phyloP scores from a whole-genome alignment of 2,797 vertebrate species.

The Amblyraja radiata region DNA sequence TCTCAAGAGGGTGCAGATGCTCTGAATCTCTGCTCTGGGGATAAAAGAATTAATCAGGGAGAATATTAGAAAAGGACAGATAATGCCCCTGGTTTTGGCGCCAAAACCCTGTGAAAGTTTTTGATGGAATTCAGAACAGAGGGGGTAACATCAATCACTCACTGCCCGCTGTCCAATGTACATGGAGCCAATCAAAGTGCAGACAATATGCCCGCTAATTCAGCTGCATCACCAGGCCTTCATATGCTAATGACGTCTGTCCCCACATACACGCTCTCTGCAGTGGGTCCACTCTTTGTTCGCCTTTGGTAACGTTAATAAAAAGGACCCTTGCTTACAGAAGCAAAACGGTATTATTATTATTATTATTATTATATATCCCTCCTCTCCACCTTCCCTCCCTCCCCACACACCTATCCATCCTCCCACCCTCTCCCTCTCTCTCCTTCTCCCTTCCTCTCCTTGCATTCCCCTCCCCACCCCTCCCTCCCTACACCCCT shows the following conservation, averaged over 20 bases:
- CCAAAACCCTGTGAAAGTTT: conserved; percentile 31
- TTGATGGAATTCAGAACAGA: neutral
- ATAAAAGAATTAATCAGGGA: conserved; percentile 31
- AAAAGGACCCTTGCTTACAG: neutral
- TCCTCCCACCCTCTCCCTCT: too few relatives aligned
- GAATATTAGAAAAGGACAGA: neutral
- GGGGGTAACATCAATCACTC: conserved; percentile 7
- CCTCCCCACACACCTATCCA: too few relatives aligned
- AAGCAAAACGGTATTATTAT: neutral
- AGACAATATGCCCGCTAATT: neutral
- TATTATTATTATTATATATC: neutral
- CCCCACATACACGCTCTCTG: neutral
- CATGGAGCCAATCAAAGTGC: neutral
- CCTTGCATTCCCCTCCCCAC: too few relatives aligned
- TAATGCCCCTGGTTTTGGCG: conserved; percentile 14
- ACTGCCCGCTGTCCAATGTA: neutral
- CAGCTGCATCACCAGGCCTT: neutral
- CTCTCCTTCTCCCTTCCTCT: too few relatives aligned
- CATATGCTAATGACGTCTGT: conserved; percentile 12
- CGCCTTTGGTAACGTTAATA: neutral
- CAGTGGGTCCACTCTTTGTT: neutral
- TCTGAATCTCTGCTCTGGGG: conserved; percentile 59
- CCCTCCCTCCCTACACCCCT: too few relatives aligned
- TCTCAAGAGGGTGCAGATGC: conserved; percentile 70
- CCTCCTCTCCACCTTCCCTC: too few relatives aligned